phyloP scores from a whole-genome alignment of 2,888 invertebrate species.

The Zelleria hepariella region DNA sequence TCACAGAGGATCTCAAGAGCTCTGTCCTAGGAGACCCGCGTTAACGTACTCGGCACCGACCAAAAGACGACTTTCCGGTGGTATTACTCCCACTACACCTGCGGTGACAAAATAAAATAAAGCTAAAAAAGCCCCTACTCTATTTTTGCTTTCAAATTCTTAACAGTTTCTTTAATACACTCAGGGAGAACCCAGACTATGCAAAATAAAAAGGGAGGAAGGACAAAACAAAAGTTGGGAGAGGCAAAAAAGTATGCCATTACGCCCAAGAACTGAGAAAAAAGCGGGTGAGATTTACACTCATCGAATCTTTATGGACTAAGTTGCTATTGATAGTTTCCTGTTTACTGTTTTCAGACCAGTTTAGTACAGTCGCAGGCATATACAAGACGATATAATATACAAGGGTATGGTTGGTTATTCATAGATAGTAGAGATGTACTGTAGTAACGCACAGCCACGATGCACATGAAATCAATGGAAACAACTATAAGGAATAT shows the following conservation, averaged over 20 bases:
- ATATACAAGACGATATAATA: background rate
- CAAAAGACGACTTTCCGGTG: constrained; percentile 74
- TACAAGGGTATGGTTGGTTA: background rate
- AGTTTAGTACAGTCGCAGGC: constrained; percentile 58
- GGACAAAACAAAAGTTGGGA: constrained; percentile 8
- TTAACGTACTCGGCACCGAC: constrained; percentile 75
- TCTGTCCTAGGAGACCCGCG: constrained; percentile 65
- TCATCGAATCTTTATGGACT: constrained; percentile 58
- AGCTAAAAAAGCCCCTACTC: constrained; percentile 62
- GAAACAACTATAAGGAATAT: too few species aligned
- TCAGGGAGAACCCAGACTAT: constrained; percentile 8
- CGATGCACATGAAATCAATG: too few species aligned
- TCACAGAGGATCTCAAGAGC: constrained; percentile 42
- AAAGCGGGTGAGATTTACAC: constrained; percentile 37
- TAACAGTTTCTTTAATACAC: background rate
- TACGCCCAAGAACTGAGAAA: constrained; percentile 35
- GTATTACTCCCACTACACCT: constrained; percentile 76
- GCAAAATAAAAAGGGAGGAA: background rate
- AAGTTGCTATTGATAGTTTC: constrained; percentile 62
- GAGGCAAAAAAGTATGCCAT: constrained; percentile 16
- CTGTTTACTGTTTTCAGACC: constrained; percentile 54
- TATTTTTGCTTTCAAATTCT: constrained; percentile 10
- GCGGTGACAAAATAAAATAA: constrained; percentile 64
- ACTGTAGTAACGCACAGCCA: background rate
- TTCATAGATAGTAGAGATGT: background rate